Conservation (phyloP, 2,888 invertebrate species). For the Cylindroiulus punctatus region DNA sequence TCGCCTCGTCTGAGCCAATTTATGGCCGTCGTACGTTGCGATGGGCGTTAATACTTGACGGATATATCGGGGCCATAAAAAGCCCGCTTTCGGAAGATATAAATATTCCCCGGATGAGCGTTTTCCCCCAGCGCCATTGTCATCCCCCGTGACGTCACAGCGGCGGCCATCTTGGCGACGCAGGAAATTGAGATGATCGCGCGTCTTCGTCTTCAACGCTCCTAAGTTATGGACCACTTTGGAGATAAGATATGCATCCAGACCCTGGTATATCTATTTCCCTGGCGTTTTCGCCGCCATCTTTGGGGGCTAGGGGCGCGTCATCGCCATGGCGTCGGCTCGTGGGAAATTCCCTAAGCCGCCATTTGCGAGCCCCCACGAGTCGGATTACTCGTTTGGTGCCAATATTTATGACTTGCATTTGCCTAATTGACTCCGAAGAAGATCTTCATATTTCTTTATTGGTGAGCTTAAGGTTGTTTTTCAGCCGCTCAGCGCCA, state of each 20-base stretch:
- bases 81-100: neutral
- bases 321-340: neutral
- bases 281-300: neutral
- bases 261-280: neutral
- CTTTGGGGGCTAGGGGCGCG: neutral
- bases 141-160: constrained; percentile 7
- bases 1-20: constrained; percentile 13
- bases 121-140: neutral
- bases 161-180: neutral
- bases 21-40: constrained; percentile 32
- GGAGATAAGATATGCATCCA: neutral
- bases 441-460: neutral
- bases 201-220: constrained; percentile 2
- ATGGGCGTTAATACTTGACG: constrained; percentile 32
- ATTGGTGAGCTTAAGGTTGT: neutral
- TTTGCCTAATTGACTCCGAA: neutral
- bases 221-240: constrained; percentile 28
- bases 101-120: constrained; percentile 22
- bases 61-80: constrained; percentile 18
- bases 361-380: neutral
- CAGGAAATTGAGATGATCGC: constrained; percentile 8
- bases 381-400: neutral
- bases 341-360: neutral
- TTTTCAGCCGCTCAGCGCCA: neutral
- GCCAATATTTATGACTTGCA: neutral